Evolutionary conservation across 1,140 invertebrate genomes (phyloP).

Genomic region (Lysiphlebus fabarum): DNA sequence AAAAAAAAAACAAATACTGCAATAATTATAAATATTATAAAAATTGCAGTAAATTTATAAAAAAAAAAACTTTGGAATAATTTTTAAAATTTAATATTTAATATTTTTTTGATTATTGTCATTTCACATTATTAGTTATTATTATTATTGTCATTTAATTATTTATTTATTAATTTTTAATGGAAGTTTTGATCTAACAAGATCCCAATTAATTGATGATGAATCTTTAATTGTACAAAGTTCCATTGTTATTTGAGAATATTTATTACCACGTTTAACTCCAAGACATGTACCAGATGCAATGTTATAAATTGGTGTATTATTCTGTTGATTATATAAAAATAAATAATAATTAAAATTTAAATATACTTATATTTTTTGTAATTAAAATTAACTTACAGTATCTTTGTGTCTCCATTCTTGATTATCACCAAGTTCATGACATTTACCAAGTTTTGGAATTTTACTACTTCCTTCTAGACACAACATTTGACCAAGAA

Average conservation of each 20-base stretch:
- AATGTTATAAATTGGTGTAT: constrained; percentile 79
- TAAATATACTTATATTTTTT: no score
- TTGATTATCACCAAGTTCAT: constrained; percentile 85
- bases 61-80: no score
- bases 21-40: no score
- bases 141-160: background rate
- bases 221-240: constrained; percentile 64
- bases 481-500: constrained; percentile 80
- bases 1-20: no score
- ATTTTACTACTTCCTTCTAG: constrained; percentile 68
- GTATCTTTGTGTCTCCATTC: constrained; percentile 78
- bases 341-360: no score
- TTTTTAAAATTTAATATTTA: no score
- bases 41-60: no score
- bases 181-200: constrained; percentile 55
- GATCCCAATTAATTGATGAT: constrained; percentile 68
- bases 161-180: constrained; percentile 40
- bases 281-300: constrained; percentile 81
- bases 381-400: constrained; percentile 59
- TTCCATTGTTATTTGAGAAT: constrained; percentile 65
- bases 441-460: constrained; percentile 82
- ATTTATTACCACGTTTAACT: constrained; percentile 53
- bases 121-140: no score
- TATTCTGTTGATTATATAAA: no score
- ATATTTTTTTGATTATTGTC: no score